phyloP scores from a whole-genome alignment of 2,113 vertebrate species.

The Pterocles orientalis region DNA sequence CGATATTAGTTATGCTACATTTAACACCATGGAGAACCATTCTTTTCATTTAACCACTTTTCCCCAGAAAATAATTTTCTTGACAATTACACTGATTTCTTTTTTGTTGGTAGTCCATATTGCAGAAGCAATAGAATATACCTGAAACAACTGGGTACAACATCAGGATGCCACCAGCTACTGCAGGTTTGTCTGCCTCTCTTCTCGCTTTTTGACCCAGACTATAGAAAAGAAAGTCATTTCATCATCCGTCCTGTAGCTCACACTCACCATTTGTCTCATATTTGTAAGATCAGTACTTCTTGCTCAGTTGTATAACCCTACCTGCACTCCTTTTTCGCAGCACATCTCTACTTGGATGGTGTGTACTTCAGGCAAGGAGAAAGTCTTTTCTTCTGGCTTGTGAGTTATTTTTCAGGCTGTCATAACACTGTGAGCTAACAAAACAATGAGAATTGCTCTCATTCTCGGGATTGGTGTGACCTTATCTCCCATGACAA shows the following conservation, averaged over 20 bases:
- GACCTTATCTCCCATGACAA: not conserved
- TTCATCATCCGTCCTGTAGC: not conserved
- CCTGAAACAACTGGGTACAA: not conserved
- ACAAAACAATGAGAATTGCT: not conserved
- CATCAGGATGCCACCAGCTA: not conserved
- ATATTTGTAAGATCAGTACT: not conserved
- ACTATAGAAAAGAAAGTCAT: not conserved
- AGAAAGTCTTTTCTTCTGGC: not conserved
- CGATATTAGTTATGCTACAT: not conserved
- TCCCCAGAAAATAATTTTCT: not conserved
- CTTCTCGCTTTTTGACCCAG: not conserved
- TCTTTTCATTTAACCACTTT: not conserved
- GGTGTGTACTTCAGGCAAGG: not conserved
- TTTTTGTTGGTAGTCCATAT: not conserved
- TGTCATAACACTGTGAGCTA: not conserved
- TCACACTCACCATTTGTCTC: not conserved
- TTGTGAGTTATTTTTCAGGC: not conserved
- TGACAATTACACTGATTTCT: conserved; percentile 9
- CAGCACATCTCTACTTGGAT: accelerated
- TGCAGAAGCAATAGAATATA: not conserved
- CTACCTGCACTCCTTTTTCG: not conserved
- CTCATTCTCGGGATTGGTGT: not conserved
- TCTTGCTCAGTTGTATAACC: not conserved
- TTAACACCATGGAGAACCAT: not conserved
- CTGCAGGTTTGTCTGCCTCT: not conserved